Percentiles rank a stretch among this genome's conserved stretches.
Evolutionary conservation across 2,797 vertebrate genomes (phyloP).

Genomic region (Sparidentex hasta): DNA sequence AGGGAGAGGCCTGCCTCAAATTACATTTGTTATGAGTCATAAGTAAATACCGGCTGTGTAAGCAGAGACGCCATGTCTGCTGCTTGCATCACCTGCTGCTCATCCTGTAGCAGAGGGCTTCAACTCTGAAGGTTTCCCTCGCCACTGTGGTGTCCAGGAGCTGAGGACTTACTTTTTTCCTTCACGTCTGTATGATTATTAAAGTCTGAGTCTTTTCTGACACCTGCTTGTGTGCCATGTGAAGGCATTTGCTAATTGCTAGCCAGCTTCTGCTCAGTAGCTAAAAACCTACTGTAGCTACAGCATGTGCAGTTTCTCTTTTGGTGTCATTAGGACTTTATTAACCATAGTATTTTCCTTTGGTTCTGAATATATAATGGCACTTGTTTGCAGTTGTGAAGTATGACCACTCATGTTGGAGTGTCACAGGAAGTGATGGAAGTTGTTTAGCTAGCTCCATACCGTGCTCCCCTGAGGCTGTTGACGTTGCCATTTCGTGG

Average conservation of each 20-base stretch:
- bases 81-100: not conserved
- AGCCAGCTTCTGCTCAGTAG: not conserved
- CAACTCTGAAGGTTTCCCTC: not conserved
- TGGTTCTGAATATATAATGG: not conserved
- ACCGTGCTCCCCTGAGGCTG: slow-evolving; percentile 5
- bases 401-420: not conserved
- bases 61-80: not conserved
- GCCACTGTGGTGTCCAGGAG: not conserved
- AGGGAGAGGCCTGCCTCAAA: no score
- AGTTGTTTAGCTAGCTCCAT: not conserved
- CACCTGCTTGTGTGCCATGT: not conserved
- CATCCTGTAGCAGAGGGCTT: not conserved
- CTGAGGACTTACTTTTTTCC: not conserved
- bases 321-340: no score
- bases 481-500: slow-evolving; percentile 2
- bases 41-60: not conserved
- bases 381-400: slow-evolving; percentile 7
- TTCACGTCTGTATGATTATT: not conserved
- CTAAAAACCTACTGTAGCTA: not conserved
- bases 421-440: not conserved
- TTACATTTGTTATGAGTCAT: not conserved
- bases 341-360: not conserved
- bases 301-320: not conserved
- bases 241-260: not conserved
- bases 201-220: not conserved